phyloP scores from a whole-genome alignment of 1,140 invertebrate genomes.

The Diachasma alloeum region DNA sequence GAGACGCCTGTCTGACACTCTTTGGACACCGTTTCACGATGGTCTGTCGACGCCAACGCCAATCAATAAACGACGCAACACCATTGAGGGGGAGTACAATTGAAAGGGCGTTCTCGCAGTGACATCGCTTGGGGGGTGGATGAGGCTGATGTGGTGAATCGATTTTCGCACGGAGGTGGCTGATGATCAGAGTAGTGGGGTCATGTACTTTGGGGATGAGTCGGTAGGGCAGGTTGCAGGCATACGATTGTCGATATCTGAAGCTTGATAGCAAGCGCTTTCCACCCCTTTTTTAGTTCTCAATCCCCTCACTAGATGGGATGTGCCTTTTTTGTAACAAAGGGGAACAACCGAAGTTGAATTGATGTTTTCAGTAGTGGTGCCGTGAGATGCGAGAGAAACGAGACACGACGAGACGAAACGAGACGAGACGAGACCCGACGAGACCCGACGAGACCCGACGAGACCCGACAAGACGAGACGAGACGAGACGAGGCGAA shows the following conservation, averaged over 20 bases:
- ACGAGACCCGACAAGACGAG: too few species aligned
- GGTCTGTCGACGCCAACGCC: conserved; percentile 14
- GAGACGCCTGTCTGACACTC: conserved; percentile 5
- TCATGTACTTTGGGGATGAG: neutral
- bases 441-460: too few species aligned
- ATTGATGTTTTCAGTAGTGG: too few species aligned
- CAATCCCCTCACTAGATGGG: neutral
- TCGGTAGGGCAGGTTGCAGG: neutral
- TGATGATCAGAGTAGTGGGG: neutral
- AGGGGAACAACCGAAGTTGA: too few species aligned
- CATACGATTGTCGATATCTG: neutral
- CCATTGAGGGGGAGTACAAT: neutral
- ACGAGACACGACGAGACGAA: too few species aligned
- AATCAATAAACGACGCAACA: conserved; percentile 21
- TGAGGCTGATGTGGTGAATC: neutral
- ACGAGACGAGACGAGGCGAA: too few species aligned
- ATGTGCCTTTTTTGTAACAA: neutral
- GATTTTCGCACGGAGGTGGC: neutral
- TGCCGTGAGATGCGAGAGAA: too few species aligned
- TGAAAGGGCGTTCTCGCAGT: conserved; percentile 1
- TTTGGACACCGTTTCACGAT: neutral
- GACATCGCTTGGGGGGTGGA: neutral
- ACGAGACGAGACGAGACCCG: too few species aligned
- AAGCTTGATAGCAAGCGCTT: neutral
- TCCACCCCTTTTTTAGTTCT: neutral